These are phyloP conservation scores for Morinoia aosen DNA, from an alignment of 2,888 invertebrate species.

Conservation along the genomic window DNA sequence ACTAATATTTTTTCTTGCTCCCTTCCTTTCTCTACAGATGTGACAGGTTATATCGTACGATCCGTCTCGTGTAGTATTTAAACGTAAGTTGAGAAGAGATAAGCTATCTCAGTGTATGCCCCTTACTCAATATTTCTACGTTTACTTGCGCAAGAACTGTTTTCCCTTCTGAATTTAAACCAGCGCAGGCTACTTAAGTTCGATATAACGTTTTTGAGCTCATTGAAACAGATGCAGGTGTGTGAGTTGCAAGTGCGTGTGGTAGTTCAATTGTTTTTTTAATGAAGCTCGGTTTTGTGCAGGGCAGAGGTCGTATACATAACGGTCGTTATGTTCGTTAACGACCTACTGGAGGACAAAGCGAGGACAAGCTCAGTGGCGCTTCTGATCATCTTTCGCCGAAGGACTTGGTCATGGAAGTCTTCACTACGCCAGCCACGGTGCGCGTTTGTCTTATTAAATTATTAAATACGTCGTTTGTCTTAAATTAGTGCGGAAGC, in stretches of 20 bases:
- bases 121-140: too few relatives aligned
- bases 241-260: not conserved
- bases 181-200: not conserved
- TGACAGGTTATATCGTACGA: not conserved
- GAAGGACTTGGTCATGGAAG: not conserved
- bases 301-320: conserved; percentile 44
- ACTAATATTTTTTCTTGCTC: too few relatives aligned
- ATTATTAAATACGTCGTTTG: not conserved
- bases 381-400: not conserved
- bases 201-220: not conserved
- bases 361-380: not conserved
- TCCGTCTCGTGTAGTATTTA: too few relatives aligned
- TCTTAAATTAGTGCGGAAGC: not conserved
- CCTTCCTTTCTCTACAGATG: not conserved
- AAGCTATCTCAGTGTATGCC: too few relatives aligned
- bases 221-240: not conserved
- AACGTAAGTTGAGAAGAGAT: too few relatives aligned
- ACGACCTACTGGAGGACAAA: not conserved
- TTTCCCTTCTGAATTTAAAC: not conserved
- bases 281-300: not conserved
- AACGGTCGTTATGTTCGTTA: conserved; percentile 35
- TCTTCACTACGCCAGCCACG: not conserved
- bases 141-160: not conserved
- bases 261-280: not conserved
- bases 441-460: not conserved